phyloP scores from a whole-genome alignment of 2,888 invertebrate genomes.

The Cyclophora albipunctata region DNA sequence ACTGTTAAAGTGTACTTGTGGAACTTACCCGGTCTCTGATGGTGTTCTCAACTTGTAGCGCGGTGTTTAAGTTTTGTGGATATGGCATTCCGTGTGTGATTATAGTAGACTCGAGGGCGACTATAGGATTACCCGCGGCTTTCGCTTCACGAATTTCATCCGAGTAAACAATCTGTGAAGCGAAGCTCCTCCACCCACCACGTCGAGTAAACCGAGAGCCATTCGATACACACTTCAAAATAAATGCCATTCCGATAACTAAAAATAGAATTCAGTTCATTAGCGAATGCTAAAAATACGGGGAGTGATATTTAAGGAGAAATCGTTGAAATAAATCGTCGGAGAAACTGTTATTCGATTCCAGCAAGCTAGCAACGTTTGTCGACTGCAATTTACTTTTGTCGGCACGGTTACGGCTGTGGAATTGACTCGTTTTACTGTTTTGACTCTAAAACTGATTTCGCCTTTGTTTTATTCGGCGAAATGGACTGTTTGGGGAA shows the following conservation, averaged over 20 bases:
- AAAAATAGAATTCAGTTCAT: constrained; percentile 33
- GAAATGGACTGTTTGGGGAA: neutral
- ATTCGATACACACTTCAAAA: constrained; percentile 35
- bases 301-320: constrained; percentile 18
- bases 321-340: constrained; percentile 20
- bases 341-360: constrained; percentile 19
- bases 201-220: constrained; percentile 24
- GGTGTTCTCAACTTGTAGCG: constrained; percentile 85
- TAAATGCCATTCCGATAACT: constrained; percentile 44
- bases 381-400: constrained; percentile 18
- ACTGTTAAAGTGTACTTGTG: neutral
- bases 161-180: constrained; percentile 53
- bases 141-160: constrained; percentile 81
- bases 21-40: constrained; percentile 79
- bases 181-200: constrained; percentile 26
- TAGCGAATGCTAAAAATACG: constrained; percentile 28
- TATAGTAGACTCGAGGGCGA: constrained; percentile 97
- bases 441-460: constrained; percentile 2
- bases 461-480: constrained; percentile 5
- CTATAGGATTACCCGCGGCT: constrained; percentile 80
- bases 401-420: constrained; percentile 9
- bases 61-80: constrained; percentile 92
- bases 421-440: constrained; percentile 14
- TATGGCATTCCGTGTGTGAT: constrained; percentile 99
- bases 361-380: constrained; percentile 10